phyloP scores from a whole-genome alignment of 1,140 invertebrate genomes.

The Cryptotermes secundus region DNA sequence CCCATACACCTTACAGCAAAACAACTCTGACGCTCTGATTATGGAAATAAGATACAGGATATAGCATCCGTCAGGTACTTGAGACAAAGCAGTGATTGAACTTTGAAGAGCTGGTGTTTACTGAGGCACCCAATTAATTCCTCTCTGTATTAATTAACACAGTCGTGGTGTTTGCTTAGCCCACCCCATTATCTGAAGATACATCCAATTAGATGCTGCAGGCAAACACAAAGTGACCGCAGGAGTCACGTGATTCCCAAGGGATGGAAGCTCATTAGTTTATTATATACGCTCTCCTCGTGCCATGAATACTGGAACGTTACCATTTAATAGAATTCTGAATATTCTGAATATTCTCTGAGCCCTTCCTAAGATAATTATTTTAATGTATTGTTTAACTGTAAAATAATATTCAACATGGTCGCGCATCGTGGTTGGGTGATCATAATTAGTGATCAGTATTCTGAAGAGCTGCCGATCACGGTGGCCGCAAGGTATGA shows the following conservation, averaged over 20 bases:
- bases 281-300: neutral
- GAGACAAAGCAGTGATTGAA: neutral
- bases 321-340: neutral
- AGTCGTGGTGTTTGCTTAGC: neutral
- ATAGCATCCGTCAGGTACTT: too few relatives aligned
- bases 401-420: too few relatives aligned
- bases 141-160: slow-evolving; percentile 17
- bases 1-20: too few relatives aligned
- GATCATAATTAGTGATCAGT: too few relatives aligned
- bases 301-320: neutral
- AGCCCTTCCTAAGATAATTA: neutral
- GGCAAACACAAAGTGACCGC: slow-evolving; percentile 17
- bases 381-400: too few relatives aligned
- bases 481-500: too few relatives aligned
- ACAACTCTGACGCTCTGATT: too few relatives aligned
- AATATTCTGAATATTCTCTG: neutral
- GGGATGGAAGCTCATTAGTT: neutral
- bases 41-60: too few relatives aligned
- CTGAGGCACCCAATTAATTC: slow-evolving; percentile 3
- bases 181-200: slow-evolving; percentile 3
- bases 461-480: too few relatives aligned
- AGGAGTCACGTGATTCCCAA: neutral
- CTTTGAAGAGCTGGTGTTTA: neutral
- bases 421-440: too few relatives aligned
- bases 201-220: slow-evolving; percentile 11